Conservation (phyloP, 2,888 invertebrate genomes). For the Lepidochrysops patricia region DNA sequence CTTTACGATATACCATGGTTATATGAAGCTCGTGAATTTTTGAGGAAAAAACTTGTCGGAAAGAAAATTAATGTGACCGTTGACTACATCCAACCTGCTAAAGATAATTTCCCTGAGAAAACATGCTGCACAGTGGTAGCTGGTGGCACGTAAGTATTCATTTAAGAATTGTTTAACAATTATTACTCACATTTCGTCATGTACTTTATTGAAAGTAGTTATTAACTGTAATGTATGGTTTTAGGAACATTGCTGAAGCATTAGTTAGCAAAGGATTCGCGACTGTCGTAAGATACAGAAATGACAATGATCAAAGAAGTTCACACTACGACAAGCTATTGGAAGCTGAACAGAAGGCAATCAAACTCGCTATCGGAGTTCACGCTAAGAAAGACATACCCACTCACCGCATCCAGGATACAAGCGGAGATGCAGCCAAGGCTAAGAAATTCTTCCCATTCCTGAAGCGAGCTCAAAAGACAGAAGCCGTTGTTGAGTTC, state of each 20-base stretch:
- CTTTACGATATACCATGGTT: slow-evolving; percentile 99
- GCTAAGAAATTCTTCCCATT: slow-evolving; percentile 95
- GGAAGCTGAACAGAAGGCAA: slow-evolving; percentile 94
- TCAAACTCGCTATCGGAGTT: slow-evolving; percentile 85
- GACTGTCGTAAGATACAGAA: slow-evolving; percentile 93
- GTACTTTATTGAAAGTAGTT: background rate
- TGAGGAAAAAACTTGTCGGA: slow-evolving; percentile 95
- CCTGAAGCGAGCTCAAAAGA: slow-evolving; percentile 90
- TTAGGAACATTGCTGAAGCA: slow-evolving; percentile 94
- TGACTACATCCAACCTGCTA: slow-evolving; percentile 97
- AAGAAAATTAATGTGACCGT: slow-evolving; percentile 94
- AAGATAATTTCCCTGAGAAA: slow-evolving; percentile 95
- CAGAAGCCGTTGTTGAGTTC: slow-evolving; percentile 96
- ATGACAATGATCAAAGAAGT: slow-evolving; percentile 97
- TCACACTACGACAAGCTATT: slow-evolving; percentile 93
- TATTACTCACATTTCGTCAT: background rate
- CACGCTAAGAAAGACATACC: slow-evolving; percentile 92
- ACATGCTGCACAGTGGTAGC: slow-evolving; percentile 93
- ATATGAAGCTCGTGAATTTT: slow-evolving; percentile 97
- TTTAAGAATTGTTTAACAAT: background rate
- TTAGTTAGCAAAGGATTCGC: slow-evolving; percentile 94
- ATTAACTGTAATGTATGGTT: slow-evolving; percentile 16
- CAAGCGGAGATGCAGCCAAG: slow-evolving; percentile 85
- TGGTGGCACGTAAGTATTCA: slow-evolving; percentile 66
- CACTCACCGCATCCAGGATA: slow-evolving; percentile 88